Evolutionary conservation across 2,888 invertebrate species (phyloP), one percentile per base, ranked within the genome.

Genomic region (Ectropis crepuscularia): DNA sequence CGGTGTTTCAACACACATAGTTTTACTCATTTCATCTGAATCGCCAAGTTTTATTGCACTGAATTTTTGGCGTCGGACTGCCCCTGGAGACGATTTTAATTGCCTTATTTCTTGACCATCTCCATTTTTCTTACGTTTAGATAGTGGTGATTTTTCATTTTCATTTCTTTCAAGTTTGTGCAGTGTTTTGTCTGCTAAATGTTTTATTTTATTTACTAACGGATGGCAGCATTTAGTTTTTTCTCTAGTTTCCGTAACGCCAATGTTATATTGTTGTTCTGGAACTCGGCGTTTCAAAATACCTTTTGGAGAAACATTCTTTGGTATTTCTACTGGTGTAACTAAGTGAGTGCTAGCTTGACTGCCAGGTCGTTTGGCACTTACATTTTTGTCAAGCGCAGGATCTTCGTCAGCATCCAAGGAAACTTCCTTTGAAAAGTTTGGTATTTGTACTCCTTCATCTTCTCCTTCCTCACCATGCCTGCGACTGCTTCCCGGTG

Each of bases 161-260:
- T 90, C 90, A 75, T 58, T 85, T 74, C 82, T 87, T 64, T 94
- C 94, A 60, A 90, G 75, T 77, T 92, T 89, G 74, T 94, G 89
- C 83, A 94, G 81, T 74, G 94, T 88, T 81, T 94, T 94, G 73
- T 95, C 95, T 12, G 95, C 95, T 85, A 95, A 90, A 71, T 94
- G 94, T 82, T 94, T 95, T 28, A 95, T 90, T 86, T 95, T 95
- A 79, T 95, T 94, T 71, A 95, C 95, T 61, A 95, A 88, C 38
- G 95, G 94, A 77, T 94, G 94, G 79, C 95, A 94, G 74, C 93
- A 93, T 80, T 93, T 93, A 37, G 91, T 90, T 82, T 93, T 93
- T 72, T 90, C 91, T 39, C 92, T 83, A 11, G 90, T 88, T 79
- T 92, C 92, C 51, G 92, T 86, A 36, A 90, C 81, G 48, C 88